phyloP scores from a whole-genome alignment of 92 coral and sea anemone species.

The Parazoanthus darwini region DNA sequence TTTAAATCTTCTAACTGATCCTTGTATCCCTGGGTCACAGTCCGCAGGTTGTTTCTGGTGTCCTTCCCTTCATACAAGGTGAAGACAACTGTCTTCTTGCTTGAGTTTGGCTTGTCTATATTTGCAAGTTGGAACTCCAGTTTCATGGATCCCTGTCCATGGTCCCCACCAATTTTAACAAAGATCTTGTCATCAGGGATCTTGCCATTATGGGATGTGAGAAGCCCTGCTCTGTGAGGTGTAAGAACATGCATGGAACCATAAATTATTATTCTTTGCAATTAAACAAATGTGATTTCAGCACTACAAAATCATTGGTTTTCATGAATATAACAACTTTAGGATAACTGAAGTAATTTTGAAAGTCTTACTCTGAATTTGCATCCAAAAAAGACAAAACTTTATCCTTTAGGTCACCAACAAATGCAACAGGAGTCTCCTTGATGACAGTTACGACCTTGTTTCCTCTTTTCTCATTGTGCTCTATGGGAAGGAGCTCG shows the following conservation, averaged over 20 bases:
- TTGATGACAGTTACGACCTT: background rate
- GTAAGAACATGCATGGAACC: no score
- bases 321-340: no score
- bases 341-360: no score
- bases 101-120: background rate
- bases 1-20: background rate
- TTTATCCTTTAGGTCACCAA: slow-evolving; percentile 1
- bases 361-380: background rate
- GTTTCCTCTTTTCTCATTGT: slow-evolving; percentile 4
- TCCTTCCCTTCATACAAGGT: background rate
- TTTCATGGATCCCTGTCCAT: background rate
- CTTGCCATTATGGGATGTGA: no score
- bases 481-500: background rate
- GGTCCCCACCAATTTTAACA: no score
- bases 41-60: background rate
- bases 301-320: no score
- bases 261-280: no score
- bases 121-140: background rate
- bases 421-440: background rate
- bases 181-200: no score
- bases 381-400: background rate
- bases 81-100: slow-evolving; percentile 1
- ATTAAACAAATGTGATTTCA: no score
- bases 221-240: no score
- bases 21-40: background rate